Conservation (phyloP, 2,113 vertebrate species). For the Sciurus niger region DNA sequence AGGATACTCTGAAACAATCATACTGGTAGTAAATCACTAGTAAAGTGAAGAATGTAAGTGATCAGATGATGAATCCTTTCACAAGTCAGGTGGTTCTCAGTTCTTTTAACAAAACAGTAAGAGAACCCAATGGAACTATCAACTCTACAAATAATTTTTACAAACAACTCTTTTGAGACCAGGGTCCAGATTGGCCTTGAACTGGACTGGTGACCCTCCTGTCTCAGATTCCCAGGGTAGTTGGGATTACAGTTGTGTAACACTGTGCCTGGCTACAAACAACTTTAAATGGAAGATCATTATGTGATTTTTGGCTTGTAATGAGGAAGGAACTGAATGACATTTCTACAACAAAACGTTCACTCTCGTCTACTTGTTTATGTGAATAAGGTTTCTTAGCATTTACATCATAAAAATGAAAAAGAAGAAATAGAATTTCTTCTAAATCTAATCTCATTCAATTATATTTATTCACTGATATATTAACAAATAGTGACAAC, state of each 20-base stretch:
- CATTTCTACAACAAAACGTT: neutral
- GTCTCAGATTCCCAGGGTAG: no score
- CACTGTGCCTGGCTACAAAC: neutral
- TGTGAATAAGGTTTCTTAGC: neutral
- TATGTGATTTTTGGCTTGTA: neutral
- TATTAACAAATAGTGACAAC: neutral
- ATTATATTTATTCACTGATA: neutral
- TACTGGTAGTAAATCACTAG: neutral
- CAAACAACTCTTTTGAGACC: neutral
- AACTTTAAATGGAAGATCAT: neutral
- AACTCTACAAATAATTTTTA: neutral
- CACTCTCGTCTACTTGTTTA: neutral
- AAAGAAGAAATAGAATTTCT: neutral
- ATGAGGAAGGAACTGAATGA: neutral
- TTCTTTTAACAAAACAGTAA: neutral
- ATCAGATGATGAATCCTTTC: neutral
- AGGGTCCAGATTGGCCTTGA: neutral
- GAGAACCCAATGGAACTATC: neutral
- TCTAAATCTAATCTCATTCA: neutral
- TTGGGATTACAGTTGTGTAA: no score
- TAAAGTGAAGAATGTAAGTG: neutral
- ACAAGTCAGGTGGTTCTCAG: neutral
- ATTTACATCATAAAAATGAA: neutral
- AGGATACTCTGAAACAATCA: neutral
- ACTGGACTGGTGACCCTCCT: no score